Base-by-base conservation (phyloP, 2,888 invertebrate genomes). In the Caenorhabditis drosophilae region DNA sequence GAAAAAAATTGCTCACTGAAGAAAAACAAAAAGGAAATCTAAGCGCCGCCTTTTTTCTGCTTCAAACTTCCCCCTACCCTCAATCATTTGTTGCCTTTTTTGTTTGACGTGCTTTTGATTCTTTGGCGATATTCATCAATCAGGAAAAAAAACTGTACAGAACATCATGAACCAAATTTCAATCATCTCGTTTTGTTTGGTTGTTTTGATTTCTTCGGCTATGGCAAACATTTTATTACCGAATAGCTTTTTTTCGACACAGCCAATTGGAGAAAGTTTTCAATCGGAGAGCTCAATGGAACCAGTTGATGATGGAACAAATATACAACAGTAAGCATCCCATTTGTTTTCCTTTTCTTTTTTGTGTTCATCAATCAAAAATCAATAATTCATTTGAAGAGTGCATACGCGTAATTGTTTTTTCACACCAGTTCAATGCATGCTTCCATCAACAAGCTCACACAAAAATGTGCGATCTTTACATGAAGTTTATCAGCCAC, bases 361-460 rank as follows among this genome's bases (percentile, higher is more conserved):
- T 48, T 7, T 36, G 31, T 9, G 31, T 31, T 31, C 12, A 31
- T 31, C 12, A 31, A 31, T 31, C 6, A 31, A 12, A 31, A 31
- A 6, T 9, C 31, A 31, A 31, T 31, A 31, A 9, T 31, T 31
- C 20, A 25, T 50, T 64, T 55, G 15, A 35, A 59, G 54, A 20
- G 40, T 49, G 27, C 64, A 66, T 49, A 52, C 42, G 26, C 55
- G 64, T 1, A 66, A 66, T 44, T 66, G 64, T 42, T 66, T 66
- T 50, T 59, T 49, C 59, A 66, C 64, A 2, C 64, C 64, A 11
- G 64, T 66, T 25, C 64, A 66, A 56, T 66, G 64, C 45, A 55
- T 66, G 59, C 48, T 66, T 6, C 64, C 64, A 2, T 6, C 45
- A 12, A 48, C 51, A 2, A 55, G 55, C n/a, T 48, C 59, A 12